A percentile compares a stretch with the other conserved stretches of the same genome.
Evolutionary conservation across 2,888 invertebrate species (phyloP).

Genomic region (Hirtodrosophila cameraria): DNA sequence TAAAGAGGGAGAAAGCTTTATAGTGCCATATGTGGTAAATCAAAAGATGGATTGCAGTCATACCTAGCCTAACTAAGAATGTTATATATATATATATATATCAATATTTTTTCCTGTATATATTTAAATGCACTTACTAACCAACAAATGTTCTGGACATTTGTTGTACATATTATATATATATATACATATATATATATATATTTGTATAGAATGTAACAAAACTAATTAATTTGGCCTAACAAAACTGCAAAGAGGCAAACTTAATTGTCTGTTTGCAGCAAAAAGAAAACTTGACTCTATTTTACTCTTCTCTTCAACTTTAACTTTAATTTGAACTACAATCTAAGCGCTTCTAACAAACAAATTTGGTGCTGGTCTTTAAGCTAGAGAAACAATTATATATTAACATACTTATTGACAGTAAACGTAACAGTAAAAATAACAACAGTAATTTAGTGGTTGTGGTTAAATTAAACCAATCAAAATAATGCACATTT

Average conservation of each 20-base stretch:
- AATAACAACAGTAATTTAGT: constrained; percentile 52
- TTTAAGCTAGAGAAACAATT: constrained; percentile 49
- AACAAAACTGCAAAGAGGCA: not conserved
- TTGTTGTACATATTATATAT: constrained; percentile 13
- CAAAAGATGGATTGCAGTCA: constrained; percentile 12
- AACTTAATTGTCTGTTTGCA: not conserved
- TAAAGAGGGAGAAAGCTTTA: constrained; percentile 17
- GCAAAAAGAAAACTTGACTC: constrained; percentile 3
- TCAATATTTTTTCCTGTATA: constrained; percentile 30
- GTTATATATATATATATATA: constrained; percentile 7
- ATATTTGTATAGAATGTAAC: constrained; percentile 22
- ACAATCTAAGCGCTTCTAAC: constrained; percentile 71
- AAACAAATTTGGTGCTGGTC: constrained; percentile 66
- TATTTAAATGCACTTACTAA: constrained; percentile 50
- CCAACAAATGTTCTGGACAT: constrained; percentile 11
- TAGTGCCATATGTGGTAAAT: constrained; percentile 46
- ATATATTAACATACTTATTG: constrained; percentile 17
- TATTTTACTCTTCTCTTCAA: constrained; percentile 30
- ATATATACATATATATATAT: constrained; percentile 19
- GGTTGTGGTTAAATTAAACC: constrained; percentile 63
- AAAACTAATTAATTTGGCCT: constrained; percentile 14
- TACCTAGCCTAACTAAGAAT: constrained; percentile 31
- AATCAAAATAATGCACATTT: constrained; percentile 32
- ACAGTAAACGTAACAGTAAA: constrained; percentile 24
- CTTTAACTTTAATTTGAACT: too few relatives aligned